Percentiles rank a stretch among this genome's conserved stretches.
These are phyloP conservation scores for Rotaria macrura DNA, from an alignment of 2,888 invertebrate genomes.

Conservation along the genomic window DNA sequence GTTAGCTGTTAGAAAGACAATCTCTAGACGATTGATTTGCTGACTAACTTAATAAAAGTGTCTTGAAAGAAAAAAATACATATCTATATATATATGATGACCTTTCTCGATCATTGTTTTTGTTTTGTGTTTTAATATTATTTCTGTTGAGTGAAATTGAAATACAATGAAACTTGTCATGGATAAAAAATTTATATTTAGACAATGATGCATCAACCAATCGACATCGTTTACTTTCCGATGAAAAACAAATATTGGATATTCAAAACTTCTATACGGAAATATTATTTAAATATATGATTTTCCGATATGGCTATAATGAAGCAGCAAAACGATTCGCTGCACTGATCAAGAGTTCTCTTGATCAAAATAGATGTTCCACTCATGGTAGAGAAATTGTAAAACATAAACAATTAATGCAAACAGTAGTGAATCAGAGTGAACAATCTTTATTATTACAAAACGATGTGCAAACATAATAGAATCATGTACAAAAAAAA, in stretches of 20 bases:
- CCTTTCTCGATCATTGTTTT: no score
- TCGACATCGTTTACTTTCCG: not conserved
- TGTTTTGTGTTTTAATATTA: no score
- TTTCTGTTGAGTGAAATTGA: no score
- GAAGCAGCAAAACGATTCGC: not conserved
- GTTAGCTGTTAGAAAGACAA: no score
- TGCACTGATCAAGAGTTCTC: not conserved
- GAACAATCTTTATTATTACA: not conserved
- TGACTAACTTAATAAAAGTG: no score
- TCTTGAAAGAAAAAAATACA: no score
- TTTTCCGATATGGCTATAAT: not conserved
- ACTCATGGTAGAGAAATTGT: not conserved
- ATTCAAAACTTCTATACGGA: not conserved
- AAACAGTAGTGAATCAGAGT: not conserved
- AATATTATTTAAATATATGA: not conserved
- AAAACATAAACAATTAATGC: not conserved
- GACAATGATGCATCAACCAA: not conserved
- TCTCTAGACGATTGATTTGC: no score
- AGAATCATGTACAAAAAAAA: no score
- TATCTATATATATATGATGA: no score
- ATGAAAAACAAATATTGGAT: not conserved
- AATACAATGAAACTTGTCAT: no score
- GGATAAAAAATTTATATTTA: not conserved
- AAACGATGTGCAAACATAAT: not conserved
- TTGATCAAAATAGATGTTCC: not conserved